Percentiles rank a stretch among this genome's conserved stretches.
These are phyloP conservation scores for Rosalia funebris DNA, from an alignment of 2,888 invertebrate species.

Conservation along the genomic window DNA sequence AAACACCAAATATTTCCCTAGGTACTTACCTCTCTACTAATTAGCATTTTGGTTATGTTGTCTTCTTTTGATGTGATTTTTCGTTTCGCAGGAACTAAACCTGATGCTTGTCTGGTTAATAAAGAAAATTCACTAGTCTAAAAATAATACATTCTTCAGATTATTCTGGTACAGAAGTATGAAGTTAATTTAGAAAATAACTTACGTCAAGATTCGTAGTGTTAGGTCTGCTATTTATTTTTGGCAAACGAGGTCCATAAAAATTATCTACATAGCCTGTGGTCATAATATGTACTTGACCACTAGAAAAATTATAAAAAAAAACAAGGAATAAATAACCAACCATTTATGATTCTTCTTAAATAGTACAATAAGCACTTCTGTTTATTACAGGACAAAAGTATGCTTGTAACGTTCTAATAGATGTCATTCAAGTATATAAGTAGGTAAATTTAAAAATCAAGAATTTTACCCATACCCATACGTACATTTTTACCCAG, in stretches of 20 bases:
- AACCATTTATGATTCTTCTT: background rate
- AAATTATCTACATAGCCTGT: constrained; percentile 56
- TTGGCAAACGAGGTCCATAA: constrained; percentile 59
- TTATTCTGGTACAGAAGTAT: too few relatives aligned
- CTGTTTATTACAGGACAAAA: too few relatives aligned
- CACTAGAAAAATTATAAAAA: constrained; percentile 52
- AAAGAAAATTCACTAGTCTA: constrained; percentile 67
- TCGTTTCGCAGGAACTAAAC: constrained; percentile 53
- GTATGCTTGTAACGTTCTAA: too few relatives aligned
- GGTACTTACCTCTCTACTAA: constrained; percentile 61
- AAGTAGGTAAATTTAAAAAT: too few relatives aligned
- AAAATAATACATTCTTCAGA: constrained; percentile 43
- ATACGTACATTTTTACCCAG: too few relatives aligned
- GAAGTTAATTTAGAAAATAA: constrained; percentile 40
- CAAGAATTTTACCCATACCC: too few relatives aligned
- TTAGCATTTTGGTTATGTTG: constrained; percentile 62
- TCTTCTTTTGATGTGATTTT: constrained; percentile 40
- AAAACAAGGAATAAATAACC: constrained; percentile 1
- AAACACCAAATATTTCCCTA: background rate
- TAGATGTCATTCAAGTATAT: too few relatives aligned
- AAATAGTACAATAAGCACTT: too few relatives aligned
- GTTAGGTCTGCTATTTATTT: constrained; percentile 61
- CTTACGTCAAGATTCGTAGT: constrained; percentile 65
- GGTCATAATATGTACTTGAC: constrained; percentile 60
- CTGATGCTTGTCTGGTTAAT: constrained; percentile 65